Conservation (phyloP, 2,113 vertebrate genomes). For the Rhinolophus ferrumequinum region DNA sequence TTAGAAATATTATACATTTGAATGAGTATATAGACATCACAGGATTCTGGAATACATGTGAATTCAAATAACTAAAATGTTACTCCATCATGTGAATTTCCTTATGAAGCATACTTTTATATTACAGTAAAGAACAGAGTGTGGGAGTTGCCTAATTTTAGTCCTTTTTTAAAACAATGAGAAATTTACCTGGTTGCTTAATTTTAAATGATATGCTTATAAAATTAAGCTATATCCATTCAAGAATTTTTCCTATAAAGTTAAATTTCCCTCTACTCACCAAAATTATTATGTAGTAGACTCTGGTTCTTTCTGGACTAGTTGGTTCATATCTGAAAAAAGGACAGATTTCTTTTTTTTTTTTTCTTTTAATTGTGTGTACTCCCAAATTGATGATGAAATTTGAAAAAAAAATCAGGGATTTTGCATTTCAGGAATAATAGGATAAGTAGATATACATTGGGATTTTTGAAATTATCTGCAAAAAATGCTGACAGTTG, state of each 20-base stretch:
- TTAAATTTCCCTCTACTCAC: background rate
- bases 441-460: background rate
- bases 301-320: background rate
- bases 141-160: constrained; percentile 4
- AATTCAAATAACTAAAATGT: constrained; percentile 15
- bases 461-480: background rate
- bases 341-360: background rate
- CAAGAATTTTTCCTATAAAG: background rate
- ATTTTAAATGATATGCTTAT: background rate
- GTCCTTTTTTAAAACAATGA: constrained; percentile 1
- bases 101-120: background rate
- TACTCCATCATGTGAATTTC: background rate
- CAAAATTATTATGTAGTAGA: background rate
- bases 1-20: background rate
- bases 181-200: background rate
- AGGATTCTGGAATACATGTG: background rate
- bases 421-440: background rate
- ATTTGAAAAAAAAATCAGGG: background rate
- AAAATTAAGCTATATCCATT: background rate
- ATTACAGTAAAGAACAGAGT: background rate
- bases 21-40: background rate
- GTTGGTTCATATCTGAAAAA: background rate
- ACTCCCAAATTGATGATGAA: background rate
- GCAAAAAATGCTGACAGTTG: background rate
- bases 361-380: background rate